These are phyloP conservation scores for Microplitis demolitor DNA, from an alignment of 1,140 invertebrate species.

Conservation along the genomic window DNA sequence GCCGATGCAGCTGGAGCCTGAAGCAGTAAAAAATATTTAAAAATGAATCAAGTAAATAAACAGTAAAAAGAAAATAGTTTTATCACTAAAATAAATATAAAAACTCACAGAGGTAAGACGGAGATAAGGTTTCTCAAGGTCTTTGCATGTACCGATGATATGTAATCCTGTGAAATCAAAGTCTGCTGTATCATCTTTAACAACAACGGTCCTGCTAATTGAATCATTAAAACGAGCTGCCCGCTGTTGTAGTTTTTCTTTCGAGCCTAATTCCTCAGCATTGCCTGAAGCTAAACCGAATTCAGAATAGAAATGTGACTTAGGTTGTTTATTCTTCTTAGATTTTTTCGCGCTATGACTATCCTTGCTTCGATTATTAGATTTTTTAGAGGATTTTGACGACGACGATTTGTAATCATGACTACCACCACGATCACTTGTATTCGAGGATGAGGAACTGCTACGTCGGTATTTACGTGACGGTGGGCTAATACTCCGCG, in stretches of 20 bases:
- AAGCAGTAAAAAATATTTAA: constrained; percentile 12
- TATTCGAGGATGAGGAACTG: constrained; percentile 53
- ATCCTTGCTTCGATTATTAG: constrained; percentile 43
- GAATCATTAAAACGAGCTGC: constrained; percentile 80
- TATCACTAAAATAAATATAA: constrained; percentile 22
- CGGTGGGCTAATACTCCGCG: constrained; percentile 48
- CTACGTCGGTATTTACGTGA: constrained; percentile 52
- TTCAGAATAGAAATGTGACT: constrained; percentile 73
- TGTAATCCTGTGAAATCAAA: constrained; percentile 84
- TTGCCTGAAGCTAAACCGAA: constrained; percentile 66
- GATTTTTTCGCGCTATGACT: constrained; percentile 58
- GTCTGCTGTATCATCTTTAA: constrained; percentile 67
- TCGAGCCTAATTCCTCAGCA: constrained; percentile 70
- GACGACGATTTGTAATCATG: constrained; percentile 49
- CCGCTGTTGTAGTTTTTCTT: constrained; percentile 79
- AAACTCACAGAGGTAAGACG: constrained; percentile 80
- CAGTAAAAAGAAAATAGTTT: not conserved
- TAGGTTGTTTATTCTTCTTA: constrained; percentile 66
- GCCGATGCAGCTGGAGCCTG: constrained; percentile 90
- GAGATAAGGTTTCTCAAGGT: constrained; percentile 94
- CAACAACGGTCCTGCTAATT: constrained; percentile 52
- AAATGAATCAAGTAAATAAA: not conserved
- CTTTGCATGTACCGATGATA: constrained; percentile 90
- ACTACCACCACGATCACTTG: constrained; percentile 50
- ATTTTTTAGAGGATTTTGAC: constrained; percentile 45